Percentiles rank a stretch among this genome's conserved stretches.
Evolutionary conservation across 2,888 invertebrate genomes (phyloP).

Genomic region (Pemphredon lugubris): DNA sequence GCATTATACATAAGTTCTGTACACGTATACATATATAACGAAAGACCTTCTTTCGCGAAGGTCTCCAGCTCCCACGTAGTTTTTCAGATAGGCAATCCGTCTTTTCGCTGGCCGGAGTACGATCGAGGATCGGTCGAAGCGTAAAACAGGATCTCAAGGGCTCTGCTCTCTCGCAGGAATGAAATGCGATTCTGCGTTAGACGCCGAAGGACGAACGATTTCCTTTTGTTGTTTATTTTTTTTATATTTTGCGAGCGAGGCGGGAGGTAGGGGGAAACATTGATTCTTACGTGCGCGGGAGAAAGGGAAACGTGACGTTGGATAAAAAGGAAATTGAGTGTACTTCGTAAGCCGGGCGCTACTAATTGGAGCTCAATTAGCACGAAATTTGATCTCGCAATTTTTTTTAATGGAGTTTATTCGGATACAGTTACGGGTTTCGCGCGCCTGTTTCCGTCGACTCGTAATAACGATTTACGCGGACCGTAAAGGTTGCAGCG

Average conservation of each 20-base stretch:
- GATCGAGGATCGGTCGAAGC: conserved; percentile 17
- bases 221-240: not conserved
- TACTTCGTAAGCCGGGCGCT: not conserved
- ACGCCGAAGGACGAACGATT: not conserved
- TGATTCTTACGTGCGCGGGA: not conserved
- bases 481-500: too few relatives aligned
- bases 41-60: conserved; percentile 16
- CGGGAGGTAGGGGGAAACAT: not conserved
- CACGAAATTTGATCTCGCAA: conserved; percentile 5
- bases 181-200: not conserved
- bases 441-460: too few relatives aligned
- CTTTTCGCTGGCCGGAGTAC: conserved; percentile 16
- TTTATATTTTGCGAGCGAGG: not conserved
- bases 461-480: too few relatives aligned
- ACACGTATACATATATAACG: not conserved
- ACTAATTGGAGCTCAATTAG: not conserved
- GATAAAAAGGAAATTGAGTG: not conserved
- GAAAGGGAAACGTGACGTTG: not conserved
- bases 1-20: too few relatives aligned
- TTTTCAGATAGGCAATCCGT: conserved; percentile 31
- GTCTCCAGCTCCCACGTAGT: conserved; percentile 10
- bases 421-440: too few relatives aligned
- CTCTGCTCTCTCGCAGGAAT: conserved; percentile 30
- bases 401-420: too few relatives aligned
- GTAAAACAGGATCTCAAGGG: conserved; percentile 42